Base-by-base conservation (phyloP, 2,797 vertebrate genomes). In the Enteromius unitaeniatus region DNA sequence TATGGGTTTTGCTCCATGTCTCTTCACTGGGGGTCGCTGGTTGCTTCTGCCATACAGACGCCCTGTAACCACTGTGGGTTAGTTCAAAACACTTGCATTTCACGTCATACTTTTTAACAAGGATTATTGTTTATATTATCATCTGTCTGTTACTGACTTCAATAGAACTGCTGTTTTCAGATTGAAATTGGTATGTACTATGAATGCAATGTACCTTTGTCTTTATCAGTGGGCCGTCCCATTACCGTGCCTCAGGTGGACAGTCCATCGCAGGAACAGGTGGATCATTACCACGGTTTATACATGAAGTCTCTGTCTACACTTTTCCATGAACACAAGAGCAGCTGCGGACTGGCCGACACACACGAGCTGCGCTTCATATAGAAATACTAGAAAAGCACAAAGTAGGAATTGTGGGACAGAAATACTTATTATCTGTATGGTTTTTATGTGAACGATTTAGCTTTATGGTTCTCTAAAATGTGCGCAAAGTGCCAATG, bases 61-160 rank as follows among this genome's bases (percentile, higher is more conserved):
- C 72, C 95, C 97, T 0, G 90, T 99, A 89, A 93, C 96, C 40
- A 97, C 96, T 19, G 93, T 98, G 11, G 97, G 98, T 98, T 90
- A 93, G 97, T 92, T 69, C 6, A 1, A 68, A 83, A 69, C 23
- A 45, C 3, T 70, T 40, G 8, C 47, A 23, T 47, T 14, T 69
- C 2, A 34, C 37, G 10, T 76, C 3, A 47, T 10, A 17, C 6
- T n/a, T 69, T 28, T 23, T 42, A 14, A 60, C 3, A 42, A 60
- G 3, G 1, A 69, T 19, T 0, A 23, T 37, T 40, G 6, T 15
- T 34, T 34, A 37, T 37, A 37, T 37, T 70, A 23, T 23, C n/a
- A 23, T 49, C 47, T 68, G 14, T 69, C 47, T 80, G 31, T 5
- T 42, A 23, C 51, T 60, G 23, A 72, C 31, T 45, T 0, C 3